Percentiles rank a stretch among this genome's conserved stretches.
phyloP scores from a whole-genome alignment of 2,888 invertebrate genomes.

The Tinea semifulvella region DNA sequence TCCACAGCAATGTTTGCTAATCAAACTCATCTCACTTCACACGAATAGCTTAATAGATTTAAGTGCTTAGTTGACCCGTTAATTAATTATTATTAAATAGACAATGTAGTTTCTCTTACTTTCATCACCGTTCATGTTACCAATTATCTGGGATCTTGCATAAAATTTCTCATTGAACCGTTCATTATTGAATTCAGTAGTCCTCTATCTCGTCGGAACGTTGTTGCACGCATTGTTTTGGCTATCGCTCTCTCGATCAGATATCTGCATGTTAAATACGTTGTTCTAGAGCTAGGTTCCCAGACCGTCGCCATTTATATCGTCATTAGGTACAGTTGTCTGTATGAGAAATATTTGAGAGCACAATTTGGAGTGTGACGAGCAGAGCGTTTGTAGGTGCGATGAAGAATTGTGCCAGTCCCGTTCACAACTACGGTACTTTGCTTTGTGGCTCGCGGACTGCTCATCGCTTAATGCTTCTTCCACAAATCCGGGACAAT shows the following conservation, averaged over 20 bases:
- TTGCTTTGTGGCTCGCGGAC: conserved; percentile 36
- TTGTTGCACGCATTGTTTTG: conserved; percentile 51
- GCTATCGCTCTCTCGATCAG: conserved; percentile 51
- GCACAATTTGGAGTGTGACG: conserved; percentile 51
- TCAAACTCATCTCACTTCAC: too few relatives aligned
- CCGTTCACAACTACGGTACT: conserved; percentile 63
- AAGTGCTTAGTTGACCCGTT: too few relatives aligned
- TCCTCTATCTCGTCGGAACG: conserved; percentile 2
- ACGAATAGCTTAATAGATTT: too few relatives aligned
- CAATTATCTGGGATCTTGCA: conserved; percentile 10
- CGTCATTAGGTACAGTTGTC: conserved; percentile 58
- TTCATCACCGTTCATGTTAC: background rate
- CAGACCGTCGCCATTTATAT: conserved; percentile 52
- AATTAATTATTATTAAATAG: background rate
- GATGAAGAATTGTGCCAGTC: conserved; percentile 52
- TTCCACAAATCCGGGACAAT: conserved; percentile 49
- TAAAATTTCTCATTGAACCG: conserved; percentile 13
- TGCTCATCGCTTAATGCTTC: conserved; percentile 54
- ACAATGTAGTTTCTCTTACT: background rate
- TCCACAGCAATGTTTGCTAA: too few relatives aligned
- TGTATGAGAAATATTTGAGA: conserved; percentile 43
- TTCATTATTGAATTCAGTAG: conserved; percentile 10
- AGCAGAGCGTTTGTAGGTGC: conserved; percentile 24
- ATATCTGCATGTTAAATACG: conserved; percentile 43
- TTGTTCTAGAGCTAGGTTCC: conserved; percentile 47